Evolutionary conservation across 2,797 vertebrate genomes (phyloP).

Genomic region (Hephaestus fuliginosus): DNA sequence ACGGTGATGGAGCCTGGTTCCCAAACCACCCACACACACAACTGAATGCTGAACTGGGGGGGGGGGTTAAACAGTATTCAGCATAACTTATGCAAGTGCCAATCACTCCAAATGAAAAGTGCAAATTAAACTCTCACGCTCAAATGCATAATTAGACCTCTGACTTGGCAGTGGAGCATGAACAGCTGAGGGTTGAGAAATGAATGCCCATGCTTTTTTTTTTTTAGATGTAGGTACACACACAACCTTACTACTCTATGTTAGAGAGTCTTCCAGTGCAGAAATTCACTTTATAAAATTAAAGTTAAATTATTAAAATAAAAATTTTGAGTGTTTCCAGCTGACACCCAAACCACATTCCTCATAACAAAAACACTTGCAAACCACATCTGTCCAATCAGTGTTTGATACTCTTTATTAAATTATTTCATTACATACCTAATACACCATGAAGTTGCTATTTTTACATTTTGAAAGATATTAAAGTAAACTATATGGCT

Average conservation of each 20-base stretch:
- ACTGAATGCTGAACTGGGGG: too few relatives aligned
- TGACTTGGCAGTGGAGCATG: conserved; percentile 75
- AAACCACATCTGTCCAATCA: not conserved
- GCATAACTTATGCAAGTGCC: conserved; percentile 75
- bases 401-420: not conserved
- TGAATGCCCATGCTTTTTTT: conserved; percentile 51
- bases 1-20: conserved; percentile 21
- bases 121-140: conserved; percentile 84
- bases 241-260: conserved; percentile 19
- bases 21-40: conserved; percentile 32
- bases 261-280: conserved; percentile 33
- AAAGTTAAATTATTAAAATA: too few relatives aligned
- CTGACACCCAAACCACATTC: conserved; percentile 19
- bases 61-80: conserved; percentile 71
- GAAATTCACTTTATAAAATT: conserved; percentile 23
- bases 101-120: conserved; percentile 83
- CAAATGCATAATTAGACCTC: conserved; percentile 84
- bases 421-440: too few relatives aligned
- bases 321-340: conserved; percentile 37
- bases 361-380: not conserved
- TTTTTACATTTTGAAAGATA: not conserved
- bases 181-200: conserved; percentile 66
- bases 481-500: not conserved
- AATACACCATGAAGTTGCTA: not conserved
- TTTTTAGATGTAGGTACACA: conserved; percentile 35